Base-by-base conservation (phyloP, 2,888 invertebrate species). In the Netelia melanura region DNA sequence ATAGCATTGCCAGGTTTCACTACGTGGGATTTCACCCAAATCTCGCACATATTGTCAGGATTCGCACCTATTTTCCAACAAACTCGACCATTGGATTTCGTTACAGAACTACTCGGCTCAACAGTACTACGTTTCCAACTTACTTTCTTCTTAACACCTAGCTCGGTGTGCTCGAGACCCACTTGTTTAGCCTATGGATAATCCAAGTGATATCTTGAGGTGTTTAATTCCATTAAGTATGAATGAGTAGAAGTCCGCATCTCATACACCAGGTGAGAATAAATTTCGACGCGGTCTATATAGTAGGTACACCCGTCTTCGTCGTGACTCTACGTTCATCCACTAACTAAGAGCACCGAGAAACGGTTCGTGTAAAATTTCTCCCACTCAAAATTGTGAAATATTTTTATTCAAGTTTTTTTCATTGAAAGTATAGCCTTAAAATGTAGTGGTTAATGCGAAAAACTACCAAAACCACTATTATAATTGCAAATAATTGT, bases 131-230 rank as follows among this genome's bases (percentile, higher is more conserved):
- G 17, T 72, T 58, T 77, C 21, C 21, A 67, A 25, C 25, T 54
- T 43, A 21, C 38, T 56, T 11, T 1, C 38, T 38, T 38, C 38
- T 38, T 38, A 14, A 38, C 43, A 17, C 11, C 21, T 52, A 14
- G 38, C 68, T 77, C 62, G 72, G 38, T 54, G 43, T 68, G n/a
- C 56, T 64, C 54, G 64, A 75, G 58, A 56, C 74, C 75, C 77
- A 78, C 81, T 81, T 78, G 78, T 84, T 81, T 74, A 84, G 78
- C 84, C 81, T 84, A 81, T 84, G 81, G 81, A 84, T 84, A 84
- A 84, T 84, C 81, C 78, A 78, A 52, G 58, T 61, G 74, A 74
- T 78, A 84, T 72, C 71, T 70, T 64, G 78, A 70, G 78, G 81
- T 70, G 75, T 70, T 84, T 78, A 78, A 84, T 84, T 81, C 78